A percentile compares a stretch with the other conserved stretches of the same genome.
These are phyloP conservation scores for Ctenosaura bakeri DNA, from an alignment of 2,797 vertebrate species.

Conservation along the genomic window DNA sequence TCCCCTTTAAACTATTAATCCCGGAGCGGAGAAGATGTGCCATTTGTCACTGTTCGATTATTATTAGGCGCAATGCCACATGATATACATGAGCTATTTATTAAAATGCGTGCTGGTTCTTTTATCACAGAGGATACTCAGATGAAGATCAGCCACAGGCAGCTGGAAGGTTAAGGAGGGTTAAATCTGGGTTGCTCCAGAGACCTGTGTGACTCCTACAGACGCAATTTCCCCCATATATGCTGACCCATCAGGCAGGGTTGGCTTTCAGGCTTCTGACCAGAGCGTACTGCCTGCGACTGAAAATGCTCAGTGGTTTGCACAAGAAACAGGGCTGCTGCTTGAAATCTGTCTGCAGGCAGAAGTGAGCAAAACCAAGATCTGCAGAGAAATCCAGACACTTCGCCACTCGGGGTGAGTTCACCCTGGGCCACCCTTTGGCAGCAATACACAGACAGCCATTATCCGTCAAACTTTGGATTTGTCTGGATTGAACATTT, in stretches of 20 bases:
- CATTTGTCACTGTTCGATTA: conserved; percentile 78
- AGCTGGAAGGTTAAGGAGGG: conserved; percentile 19
- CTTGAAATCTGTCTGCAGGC: neutral
- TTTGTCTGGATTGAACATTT: no score
- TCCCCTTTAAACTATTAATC: conserved; percentile 74
- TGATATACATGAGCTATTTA: conserved; percentile 81
- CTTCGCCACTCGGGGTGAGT: no score
- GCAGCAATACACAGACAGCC: no score
- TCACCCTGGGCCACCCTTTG: no score
- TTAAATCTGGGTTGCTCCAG: no score
- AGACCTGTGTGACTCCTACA: no score
- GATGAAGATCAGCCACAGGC: conserved; percentile 53
- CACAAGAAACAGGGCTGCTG: neutral
- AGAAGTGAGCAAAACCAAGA: no score
- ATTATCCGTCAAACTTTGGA: no score
- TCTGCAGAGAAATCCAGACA: no score
- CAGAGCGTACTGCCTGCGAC: neutral
- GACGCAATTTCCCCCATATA: no score
- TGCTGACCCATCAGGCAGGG: neutral
- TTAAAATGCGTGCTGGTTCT: conserved; percentile 73
- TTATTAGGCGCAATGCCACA: conserved; percentile 66
- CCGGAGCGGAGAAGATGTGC: conserved; percentile 70
- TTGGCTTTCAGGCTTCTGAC: neutral
- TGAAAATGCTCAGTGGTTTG: neutral
- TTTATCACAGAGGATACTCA: conserved; percentile 50